Percentiles rank a stretch among this genome's conserved stretches.
phyloP scores from a whole-genome alignment of 2,797 vertebrate genomes.

The Momotus momota region DNA sequence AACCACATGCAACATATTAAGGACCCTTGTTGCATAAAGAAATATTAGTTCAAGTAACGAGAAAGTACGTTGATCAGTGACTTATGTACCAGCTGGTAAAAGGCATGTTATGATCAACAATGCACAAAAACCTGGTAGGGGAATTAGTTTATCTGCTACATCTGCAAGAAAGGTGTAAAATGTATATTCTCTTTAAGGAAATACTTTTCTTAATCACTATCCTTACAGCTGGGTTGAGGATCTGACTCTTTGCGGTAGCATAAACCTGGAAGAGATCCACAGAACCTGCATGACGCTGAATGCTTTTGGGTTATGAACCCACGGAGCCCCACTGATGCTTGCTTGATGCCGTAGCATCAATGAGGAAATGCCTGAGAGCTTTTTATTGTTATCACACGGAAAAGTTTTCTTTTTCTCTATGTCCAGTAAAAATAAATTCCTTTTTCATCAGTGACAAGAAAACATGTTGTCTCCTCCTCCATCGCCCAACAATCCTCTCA shows the following conservation, averaged over 20 bases:
- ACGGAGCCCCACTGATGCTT: neutral
- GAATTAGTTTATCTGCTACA: neutral
- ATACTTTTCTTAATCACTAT: neutral
- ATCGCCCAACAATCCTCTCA: neutral
- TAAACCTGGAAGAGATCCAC: conserved; percentile 11
- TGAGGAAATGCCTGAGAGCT: conserved; percentile 22
- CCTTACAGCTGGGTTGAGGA: neutral
- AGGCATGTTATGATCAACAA: neutral
- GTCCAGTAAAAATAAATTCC: conserved; percentile 14
- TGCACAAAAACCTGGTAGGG: neutral
- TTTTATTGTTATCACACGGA: conserved; percentile 42
- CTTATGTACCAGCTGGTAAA: conserved; percentile 31
- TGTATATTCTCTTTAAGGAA: neutral
- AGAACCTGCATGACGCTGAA: neutral
- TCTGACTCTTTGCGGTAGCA: neutral
- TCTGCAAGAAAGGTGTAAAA: conserved; percentile 18
- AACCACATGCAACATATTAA: conserved; percentile 70
- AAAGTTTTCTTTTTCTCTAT: neutral
- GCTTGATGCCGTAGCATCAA: neutral
- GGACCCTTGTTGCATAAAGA: conserved; percentile 35
- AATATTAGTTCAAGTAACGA: conserved; percentile 28
- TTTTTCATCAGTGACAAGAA: conserved; percentile 23
- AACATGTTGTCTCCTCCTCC: neutral
- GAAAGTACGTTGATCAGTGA: conserved; percentile 20
- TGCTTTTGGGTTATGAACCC: conserved; percentile 1